Percentiles rank a stretch among this genome's conserved stretches.
These are phyloP conservation scores for Periphyllus acericola DNA, from an alignment of 2,888 invertebrate genomes.

Conservation along the genomic window DNA sequence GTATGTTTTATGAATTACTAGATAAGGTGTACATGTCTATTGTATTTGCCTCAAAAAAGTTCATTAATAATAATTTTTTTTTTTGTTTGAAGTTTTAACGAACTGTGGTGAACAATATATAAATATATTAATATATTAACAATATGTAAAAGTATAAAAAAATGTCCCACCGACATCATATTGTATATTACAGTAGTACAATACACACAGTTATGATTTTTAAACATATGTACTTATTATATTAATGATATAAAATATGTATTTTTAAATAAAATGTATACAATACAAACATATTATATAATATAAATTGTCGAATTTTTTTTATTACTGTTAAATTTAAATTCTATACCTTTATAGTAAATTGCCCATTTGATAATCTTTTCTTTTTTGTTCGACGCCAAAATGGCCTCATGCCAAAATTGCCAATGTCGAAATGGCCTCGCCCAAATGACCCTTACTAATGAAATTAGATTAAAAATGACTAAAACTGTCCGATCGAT, in stretches of 20 bases:
- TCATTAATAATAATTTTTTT: no score
- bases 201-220: no score
- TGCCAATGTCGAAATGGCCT: slow-evolving; percentile 50
- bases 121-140: no score
- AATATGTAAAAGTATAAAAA: no score
- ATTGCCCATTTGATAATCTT: slow-evolving; percentile 49
- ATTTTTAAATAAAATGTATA: not conserved
- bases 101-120: no score
- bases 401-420: slow-evolving; percentile 29
- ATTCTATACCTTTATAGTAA: slow-evolving; percentile 29
- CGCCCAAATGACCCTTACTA: slow-evolving; percentile 50
- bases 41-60: no score
- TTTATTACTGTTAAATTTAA: slow-evolving; percentile 16
- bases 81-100: no score
- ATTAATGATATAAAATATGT: not conserved
- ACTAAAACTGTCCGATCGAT: slow-evolving; percentile 47
- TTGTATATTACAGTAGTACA: no score
- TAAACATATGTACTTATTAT: no score
- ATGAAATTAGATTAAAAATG: slow-evolving; percentile 52
- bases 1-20: no score
- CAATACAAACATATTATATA: not conserved
- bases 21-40: no score
- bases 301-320: not conserved
- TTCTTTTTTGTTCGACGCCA: slow-evolving; percentile 41
- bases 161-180: no score